A percentile compares a stretch with the other conserved stretches of the same genome.
phyloP scores from a whole-genome alignment of 2,113 vertebrate genomes.

The Myrmophylax atrothorax region DNA sequence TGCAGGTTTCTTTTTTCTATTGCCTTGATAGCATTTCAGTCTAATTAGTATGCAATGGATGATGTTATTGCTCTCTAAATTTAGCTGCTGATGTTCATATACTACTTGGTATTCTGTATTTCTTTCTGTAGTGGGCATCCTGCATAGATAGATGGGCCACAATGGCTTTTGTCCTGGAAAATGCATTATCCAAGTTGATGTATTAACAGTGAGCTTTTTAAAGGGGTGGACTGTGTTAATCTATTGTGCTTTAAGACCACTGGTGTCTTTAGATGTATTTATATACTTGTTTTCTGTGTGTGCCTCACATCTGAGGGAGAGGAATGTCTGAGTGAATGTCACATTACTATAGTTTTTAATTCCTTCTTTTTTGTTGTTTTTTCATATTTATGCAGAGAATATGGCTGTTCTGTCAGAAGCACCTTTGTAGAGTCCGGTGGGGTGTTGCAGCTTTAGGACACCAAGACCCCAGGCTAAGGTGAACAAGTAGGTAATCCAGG shows the following conservation, averaged over 20 bases:
- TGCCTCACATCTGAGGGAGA: neutral
- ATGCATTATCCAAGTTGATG: neutral
- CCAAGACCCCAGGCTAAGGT: neutral
- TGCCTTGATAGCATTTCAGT: neutral
- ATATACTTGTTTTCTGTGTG: neutral
- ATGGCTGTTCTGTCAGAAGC: neutral
- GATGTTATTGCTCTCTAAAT: slow-evolving; percentile 36
- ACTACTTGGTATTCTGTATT: neutral
- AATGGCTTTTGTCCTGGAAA: neutral
- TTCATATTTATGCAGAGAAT: neutral
- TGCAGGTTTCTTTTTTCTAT: neutral
- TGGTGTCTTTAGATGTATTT: neutral
- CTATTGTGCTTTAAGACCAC: neutral
- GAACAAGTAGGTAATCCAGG: neutral
- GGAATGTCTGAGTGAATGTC: neutral
- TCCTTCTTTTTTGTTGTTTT: neutral
- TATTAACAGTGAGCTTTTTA: neutral
- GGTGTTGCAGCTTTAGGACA: neutral
- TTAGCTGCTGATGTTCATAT: slow-evolving; percentile 35
- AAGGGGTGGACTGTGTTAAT: neutral
- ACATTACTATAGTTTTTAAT: neutral
- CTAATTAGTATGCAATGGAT: slow-evolving; percentile 19
- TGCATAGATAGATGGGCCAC: neutral
- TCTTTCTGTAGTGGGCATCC: neutral
- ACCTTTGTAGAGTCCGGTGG: neutral